Evolutionary conservation across 2,113 vertebrate species (phyloP).

Genomic region (Tachysurus vachellii): DNA sequence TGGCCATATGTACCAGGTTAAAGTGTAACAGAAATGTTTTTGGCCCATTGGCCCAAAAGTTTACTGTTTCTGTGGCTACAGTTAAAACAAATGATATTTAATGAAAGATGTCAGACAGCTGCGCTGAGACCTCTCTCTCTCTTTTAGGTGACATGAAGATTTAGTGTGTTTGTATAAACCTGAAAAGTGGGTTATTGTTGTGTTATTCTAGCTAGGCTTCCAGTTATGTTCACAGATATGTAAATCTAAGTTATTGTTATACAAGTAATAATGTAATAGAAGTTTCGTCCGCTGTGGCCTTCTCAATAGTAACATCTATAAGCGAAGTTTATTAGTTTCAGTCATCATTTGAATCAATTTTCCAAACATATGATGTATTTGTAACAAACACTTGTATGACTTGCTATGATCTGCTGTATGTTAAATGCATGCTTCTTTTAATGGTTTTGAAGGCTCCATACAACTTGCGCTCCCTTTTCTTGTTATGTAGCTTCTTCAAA

Average conservation of each 20-base stretch:
- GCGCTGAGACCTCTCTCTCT: not conserved
- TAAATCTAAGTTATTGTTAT: not conserved
- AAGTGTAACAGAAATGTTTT: not conserved
- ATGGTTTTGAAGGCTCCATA: not conserved
- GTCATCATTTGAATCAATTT: not conserved
- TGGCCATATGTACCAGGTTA: not conserved
- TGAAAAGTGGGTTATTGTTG: not conserved
- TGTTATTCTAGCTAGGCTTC: not conserved
- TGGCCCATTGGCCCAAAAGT: not conserved
- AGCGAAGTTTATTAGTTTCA: not conserved
- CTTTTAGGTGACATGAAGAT: not conserved
- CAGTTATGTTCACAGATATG: not conserved
- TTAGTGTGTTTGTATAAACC: not conserved
- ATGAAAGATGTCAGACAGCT: not conserved
- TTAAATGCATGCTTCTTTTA: not conserved
- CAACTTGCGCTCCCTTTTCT: not conserved
- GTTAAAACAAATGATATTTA: not conserved
- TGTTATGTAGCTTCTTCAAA: too few species aligned
- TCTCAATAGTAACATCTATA: not conserved
- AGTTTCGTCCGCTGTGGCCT: not conserved
- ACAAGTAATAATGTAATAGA: too few species aligned
- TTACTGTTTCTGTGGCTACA: not conserved
- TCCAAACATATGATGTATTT: not conserved
- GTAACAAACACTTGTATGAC: not conserved
- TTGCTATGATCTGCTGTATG: not conserved